Percentiles rank a stretch among this genome's conserved stretches.
These are phyloP conservation scores for Euschistus heros DNA, from an alignment of 1,140 invertebrate genomes.

Conservation along the genomic window DNA sequence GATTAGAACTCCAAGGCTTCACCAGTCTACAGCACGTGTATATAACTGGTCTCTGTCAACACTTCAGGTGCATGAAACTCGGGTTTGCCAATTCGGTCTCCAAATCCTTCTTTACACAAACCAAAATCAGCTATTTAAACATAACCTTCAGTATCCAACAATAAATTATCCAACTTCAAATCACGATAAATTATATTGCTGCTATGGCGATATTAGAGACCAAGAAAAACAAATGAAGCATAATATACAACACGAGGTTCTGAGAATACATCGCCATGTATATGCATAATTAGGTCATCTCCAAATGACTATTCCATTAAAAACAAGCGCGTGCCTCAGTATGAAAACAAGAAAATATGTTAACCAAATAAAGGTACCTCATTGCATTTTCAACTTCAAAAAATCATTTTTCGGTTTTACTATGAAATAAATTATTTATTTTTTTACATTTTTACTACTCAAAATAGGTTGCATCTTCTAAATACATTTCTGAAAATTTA, in stretches of 20 bases:
- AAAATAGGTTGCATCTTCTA: no score
- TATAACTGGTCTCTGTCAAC: slow-evolving; percentile 95
- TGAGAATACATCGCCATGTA: slow-evolving; percentile 96
- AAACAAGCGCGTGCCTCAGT: slow-evolving; percentile 96
- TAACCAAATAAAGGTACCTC: slow-evolving; percentile 96
- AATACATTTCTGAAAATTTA: no score
- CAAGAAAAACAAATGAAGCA: slow-evolving; percentile 96
- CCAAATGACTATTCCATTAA: slow-evolving; percentile 99
- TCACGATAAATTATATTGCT: slow-evolving; percentile 98
- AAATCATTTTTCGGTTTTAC: slow-evolving; percentile 98
- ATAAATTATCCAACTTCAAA: slow-evolving; percentile 95
- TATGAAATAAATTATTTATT: no score
- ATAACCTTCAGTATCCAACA: slow-evolving; percentile 95
- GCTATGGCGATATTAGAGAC: slow-evolving; percentile 97
- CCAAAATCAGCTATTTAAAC: slow-evolving; percentile 99
- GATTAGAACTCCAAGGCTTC: slow-evolving; percentile 97
- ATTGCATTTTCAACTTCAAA: slow-evolving; percentile 97
- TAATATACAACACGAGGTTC: slow-evolving; percentile 97
- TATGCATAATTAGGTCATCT: slow-evolving; percentile 99
- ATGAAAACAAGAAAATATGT: slow-evolving; percentile 98
- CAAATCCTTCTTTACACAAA: slow-evolving; percentile 96
- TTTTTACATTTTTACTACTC: no score
- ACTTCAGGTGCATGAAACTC: slow-evolving; percentile 99
- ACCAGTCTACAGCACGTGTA: slow-evolving; percentile 98
- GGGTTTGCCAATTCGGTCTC: slow-evolving; percentile 92